A percentile compares a stretch with the other conserved stretches of the same genome.
Conservation (phyloP, 2,888 invertebrate genomes). For the Diaperis boleti region DNA sequence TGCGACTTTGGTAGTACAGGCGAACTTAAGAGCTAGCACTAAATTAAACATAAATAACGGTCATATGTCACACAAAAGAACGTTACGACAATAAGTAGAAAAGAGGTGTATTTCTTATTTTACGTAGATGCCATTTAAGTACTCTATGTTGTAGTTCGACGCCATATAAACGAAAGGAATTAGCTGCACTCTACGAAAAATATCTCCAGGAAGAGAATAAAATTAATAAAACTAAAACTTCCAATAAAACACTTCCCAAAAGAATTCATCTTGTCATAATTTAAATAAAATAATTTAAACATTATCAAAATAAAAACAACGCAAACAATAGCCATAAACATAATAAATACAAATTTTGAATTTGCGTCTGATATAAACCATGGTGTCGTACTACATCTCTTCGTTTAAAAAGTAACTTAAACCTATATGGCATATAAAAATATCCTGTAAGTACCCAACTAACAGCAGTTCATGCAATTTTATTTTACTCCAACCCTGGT, state of each 20-base stretch:
- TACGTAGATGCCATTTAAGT: conserved; percentile 59
- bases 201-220: conserved; percentile 50
- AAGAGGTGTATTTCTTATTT: conserved; percentile 55
- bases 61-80: conserved; percentile 29
- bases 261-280: conserved; percentile 62
- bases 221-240: conserved; percentile 49
- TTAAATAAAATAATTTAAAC: conserved; percentile 57
- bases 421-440: conserved; percentile 44
- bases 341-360: conserved; percentile 57
- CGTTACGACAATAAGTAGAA: conserved; percentile 37
- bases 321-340: conserved; percentile 52
- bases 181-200: conserved; percentile 55
- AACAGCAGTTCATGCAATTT: conserved; percentile 17
- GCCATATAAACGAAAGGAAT: conserved; percentile 52
- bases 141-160: conserved; percentile 59
- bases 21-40: conserved; percentile 38
- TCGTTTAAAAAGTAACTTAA: conserved; percentile 45
- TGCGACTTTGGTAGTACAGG: conserved; percentile 34
- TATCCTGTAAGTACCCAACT: conserved; percentile 31
- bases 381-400: conserved; percentile 60
- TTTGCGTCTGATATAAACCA: conserved; percentile 55
- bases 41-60: conserved; percentile 41
- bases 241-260: conserved; percentile 58
- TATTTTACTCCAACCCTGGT: conserved; percentile 19
- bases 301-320: conserved; percentile 56